Evolutionary conservation across 2,113 vertebrate genomes (phyloP), one percentile per base, ranked within the genome.

Genomic region (Ia io): DNA sequence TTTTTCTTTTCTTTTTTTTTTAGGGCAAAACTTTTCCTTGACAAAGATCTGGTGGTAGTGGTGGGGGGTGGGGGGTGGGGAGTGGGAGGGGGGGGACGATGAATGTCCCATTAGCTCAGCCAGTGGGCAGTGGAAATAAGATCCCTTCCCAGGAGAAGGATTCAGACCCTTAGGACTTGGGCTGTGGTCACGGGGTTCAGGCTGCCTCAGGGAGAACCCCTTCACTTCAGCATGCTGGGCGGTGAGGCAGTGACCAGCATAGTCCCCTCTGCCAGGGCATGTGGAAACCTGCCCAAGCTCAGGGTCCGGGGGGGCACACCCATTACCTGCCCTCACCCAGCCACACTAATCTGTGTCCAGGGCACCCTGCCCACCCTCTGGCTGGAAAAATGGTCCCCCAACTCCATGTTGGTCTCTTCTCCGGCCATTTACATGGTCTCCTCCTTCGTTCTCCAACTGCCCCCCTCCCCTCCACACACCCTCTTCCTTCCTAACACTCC

Each of bases 21-120:
- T 40, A 61, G 18, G 63, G 12, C 5, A 77, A 76, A 86, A 30
- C 40, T 91, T 67, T 84, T 71, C 17, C 44, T 82, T 90, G 37
- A 90, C 90, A 91, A 84, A 95, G 69, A 86, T 30, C 70, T 32
- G 63, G 63, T 65, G 23, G 23, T 20, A 3, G 9, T 0, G 1
- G 20, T 61, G 44, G 0, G 10, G 28, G 28, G 16, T 3, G 51
- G 30, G 12, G 14, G 23, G 14, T 16, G 6, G 6, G 0, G 0
- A 30, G 13, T n/a, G 37, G 0, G 0, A 23, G 23, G 37, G n/a
- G 0, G 0, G n/a, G 0, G n/a, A 23, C 30, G 20, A 51, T 23
- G 32, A 40, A 37, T 6, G 10, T 3, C 20, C 13, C 28, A 1
- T 77, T 51, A 42, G 32, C 70, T 53, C 40, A 32, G 65, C 47